Percentiles rank a stretch among this genome's conserved stretches.
phyloP scores from a whole-genome alignment of 2,113 vertebrate species.

The Drymodes brunneopygia region DNA sequence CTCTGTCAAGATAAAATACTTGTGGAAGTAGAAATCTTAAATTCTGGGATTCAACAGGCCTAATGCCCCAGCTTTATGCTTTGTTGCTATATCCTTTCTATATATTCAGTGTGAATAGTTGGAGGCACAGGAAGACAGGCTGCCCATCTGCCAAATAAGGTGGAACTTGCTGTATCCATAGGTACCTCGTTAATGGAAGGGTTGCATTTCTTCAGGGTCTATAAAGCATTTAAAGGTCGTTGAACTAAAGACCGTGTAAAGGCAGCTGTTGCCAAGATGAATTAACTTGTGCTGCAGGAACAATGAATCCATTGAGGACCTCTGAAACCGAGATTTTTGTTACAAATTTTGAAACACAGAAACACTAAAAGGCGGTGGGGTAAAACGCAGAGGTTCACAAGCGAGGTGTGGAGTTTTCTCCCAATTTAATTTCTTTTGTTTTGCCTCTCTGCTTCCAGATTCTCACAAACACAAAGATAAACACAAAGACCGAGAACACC shows the following conservation, averaged over 20 bases:
- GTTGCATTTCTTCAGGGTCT: neutral
- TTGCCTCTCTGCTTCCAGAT: constrained; percentile 78
- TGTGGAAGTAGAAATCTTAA: neutral
- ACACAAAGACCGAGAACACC: constrained; percentile 94
- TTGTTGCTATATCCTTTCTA: neutral
- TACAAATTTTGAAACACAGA: neutral
- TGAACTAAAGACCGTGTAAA: neutral
- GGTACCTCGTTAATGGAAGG: neutral
- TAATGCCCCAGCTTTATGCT: neutral
- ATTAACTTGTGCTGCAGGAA: neutral
- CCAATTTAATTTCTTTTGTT: constrained; percentile 8
- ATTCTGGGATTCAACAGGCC: neutral
- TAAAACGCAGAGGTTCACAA: neutral
- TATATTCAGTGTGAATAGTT: neutral
- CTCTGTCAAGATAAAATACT: neutral
- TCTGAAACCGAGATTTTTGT: neutral
- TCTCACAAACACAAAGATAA: constrained; percentile 96
- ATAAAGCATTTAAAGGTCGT: neutral
- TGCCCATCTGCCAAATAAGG: neutral
- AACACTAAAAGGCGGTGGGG: neutral
- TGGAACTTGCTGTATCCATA: neutral
- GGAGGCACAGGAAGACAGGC: neutral
- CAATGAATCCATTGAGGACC: neutral
- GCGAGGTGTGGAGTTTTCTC: constrained; percentile 5
- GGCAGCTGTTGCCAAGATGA: neutral